Percentiles rank a stretch among this genome's conserved stretches.
These are phyloP conservation scores for Zingel zingel DNA, from an alignment of 2,113 vertebrate genomes.

Conservation along the genomic window DNA sequence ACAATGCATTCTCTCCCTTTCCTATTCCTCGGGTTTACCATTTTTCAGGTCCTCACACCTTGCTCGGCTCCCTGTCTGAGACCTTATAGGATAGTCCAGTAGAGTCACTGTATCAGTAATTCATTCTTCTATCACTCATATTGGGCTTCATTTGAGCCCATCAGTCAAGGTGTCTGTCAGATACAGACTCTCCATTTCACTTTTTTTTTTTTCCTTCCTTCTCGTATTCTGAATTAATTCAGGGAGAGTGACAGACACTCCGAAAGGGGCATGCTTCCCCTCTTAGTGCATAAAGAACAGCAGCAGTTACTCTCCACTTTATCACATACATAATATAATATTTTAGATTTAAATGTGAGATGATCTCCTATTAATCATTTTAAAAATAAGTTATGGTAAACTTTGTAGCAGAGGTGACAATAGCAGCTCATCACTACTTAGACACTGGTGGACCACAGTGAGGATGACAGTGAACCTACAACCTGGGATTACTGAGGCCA, in stretches of 20 bases:
- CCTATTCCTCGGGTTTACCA: slow-evolving; percentile 8
- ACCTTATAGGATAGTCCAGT: slow-evolving; percentile 48
- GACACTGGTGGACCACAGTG: background rate
- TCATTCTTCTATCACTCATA: slow-evolving; percentile 70
- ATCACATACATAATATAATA: slow-evolving; percentile 26
- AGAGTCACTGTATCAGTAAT: slow-evolving; percentile 74
- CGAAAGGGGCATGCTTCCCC: slow-evolving; percentile 51
- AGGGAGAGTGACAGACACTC: slow-evolving; percentile 64
- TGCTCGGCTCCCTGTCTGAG: slow-evolving; percentile 39
- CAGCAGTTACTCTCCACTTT: slow-evolving; percentile 26
- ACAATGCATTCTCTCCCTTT: background rate
- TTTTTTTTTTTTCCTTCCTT: slow-evolving; percentile 47
- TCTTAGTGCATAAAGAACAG: slow-evolving; percentile 47
- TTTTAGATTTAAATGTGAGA: background rate
- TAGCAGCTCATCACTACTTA: background rate
- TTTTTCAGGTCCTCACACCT: slow-evolving; percentile 31
- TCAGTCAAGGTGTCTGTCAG: slow-evolving; percentile 79
- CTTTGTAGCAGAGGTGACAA: background rate
- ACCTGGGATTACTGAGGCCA: slow-evolving; percentile 9
- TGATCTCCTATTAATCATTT: background rate
- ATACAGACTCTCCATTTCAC: slow-evolving; percentile 75
- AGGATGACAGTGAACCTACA: slow-evolving; percentile 4
- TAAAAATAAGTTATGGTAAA: background rate
- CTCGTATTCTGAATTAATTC: slow-evolving; percentile 71
- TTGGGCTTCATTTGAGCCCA: slow-evolving; percentile 81